Evolutionary conservation across 2,113 vertebrate genomes (phyloP).

Genomic region (Prunella fulvescens): DNA sequence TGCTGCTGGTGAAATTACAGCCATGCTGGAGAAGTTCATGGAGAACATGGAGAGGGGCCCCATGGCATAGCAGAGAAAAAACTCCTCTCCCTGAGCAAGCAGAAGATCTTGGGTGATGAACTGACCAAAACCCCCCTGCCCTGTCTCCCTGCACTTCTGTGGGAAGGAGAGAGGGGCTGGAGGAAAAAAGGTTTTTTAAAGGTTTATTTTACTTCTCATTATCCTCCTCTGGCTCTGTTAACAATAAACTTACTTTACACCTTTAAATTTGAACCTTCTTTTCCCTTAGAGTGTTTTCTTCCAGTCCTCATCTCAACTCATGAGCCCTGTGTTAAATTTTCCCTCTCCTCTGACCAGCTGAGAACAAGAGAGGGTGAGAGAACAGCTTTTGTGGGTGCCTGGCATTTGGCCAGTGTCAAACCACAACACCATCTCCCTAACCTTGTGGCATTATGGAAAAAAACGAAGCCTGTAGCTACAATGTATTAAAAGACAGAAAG

Average conservation of each 20-base stretch:
- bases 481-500: neutral
- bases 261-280: neutral
- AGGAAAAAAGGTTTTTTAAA: neutral
- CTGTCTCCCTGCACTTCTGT: accelerated
- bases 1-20: neutral
- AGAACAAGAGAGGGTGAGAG: neutral
- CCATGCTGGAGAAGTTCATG: neutral
- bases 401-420: neutral
- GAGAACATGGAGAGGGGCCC: too few species aligned
- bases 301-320: neutral
- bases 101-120: accelerated
- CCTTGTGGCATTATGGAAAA: neutral
- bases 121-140: too few species aligned
- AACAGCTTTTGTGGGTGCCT: neutral
- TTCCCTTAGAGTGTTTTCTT: neutral
- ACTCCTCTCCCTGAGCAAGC: too few species aligned
- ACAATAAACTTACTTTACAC: neutral
- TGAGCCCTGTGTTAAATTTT: neutral
- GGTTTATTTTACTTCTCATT: neutral
- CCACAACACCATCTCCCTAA: neutral
- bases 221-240: neutral
- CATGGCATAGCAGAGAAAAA: neutral
- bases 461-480: accelerated
- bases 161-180: neutral
- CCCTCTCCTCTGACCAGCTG: neutral